Evolutionary conservation across 2,797 vertebrate species (phyloP).

Genomic region (Thamnophis elegans): DNA sequence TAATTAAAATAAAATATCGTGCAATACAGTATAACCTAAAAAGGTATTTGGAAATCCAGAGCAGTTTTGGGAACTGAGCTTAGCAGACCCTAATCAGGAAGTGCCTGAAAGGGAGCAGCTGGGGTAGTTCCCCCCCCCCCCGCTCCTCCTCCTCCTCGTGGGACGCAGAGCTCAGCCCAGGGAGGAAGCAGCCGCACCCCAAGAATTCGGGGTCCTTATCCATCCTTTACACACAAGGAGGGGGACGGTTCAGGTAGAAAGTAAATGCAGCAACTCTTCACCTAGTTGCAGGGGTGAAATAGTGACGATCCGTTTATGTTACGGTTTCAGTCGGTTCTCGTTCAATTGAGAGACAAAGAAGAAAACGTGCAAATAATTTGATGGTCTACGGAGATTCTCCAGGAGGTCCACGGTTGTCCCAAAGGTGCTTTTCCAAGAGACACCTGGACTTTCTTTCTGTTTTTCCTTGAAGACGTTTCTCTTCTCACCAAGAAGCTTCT

Average conservation of each 20-base stretch:
- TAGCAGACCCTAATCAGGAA: neutral
- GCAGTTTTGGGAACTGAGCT: neutral
- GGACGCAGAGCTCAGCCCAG: neutral
- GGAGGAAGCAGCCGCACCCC: too few species aligned
- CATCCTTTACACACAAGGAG: neutral
- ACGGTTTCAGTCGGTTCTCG: neutral
- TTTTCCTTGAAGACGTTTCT: neutral
- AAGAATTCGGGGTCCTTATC: too few species aligned
- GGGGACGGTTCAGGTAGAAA: neutral
- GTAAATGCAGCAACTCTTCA: neutral
- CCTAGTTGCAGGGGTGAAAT: neutral
- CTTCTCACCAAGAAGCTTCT: neutral
- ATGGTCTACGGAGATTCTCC: neutral
- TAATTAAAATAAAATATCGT: neutral
- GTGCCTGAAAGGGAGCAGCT: neutral
- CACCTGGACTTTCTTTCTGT: neutral
- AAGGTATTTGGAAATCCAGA: neutral
- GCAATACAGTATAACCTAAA: neutral
- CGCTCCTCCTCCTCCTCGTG: too few species aligned
- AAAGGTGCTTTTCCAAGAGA: neutral
- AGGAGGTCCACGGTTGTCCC: too few species aligned
- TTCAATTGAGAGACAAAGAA: neutral
- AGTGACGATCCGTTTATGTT: neutral
- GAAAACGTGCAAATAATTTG: neutral
- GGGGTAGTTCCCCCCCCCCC: neutral